Percentiles rank a stretch among this genome's conserved stretches.
These are phyloP conservation scores for Drosophila longiperda DNA, from an alignment of 2,888 invertebrate species.

Conservation along the genomic window DNA sequence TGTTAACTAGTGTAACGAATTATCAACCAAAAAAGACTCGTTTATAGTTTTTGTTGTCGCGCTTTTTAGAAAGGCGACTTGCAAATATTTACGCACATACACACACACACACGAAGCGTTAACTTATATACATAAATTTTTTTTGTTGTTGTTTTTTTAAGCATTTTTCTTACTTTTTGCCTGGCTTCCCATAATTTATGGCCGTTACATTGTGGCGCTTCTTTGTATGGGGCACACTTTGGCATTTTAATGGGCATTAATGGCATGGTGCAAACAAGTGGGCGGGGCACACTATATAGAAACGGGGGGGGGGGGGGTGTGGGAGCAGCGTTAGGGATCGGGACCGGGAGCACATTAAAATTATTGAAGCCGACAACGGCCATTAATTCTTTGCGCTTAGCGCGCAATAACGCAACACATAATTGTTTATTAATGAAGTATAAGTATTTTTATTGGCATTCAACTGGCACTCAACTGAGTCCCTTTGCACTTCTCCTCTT, in stretches of 20 bases:
- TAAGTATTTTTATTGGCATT: constrained; percentile 87
- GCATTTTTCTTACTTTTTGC: constrained; percentile 55
- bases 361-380: constrained; percentile 77
- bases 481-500: background rate
- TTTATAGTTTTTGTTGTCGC: constrained; percentile 56
- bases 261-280: constrained; percentile 44
- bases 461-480: constrained; percentile 3
- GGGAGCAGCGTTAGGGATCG: constrained; percentile 5
- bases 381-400: constrained; percentile 79
- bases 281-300: constrained; percentile 1
- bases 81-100: constrained; percentile 43
- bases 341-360: constrained; percentile 65
- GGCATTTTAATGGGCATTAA: constrained; percentile 78
- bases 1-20: constrained; percentile 41
- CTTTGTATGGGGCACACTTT: constrained; percentile 67
- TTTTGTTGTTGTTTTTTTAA: constrained; percentile 29
- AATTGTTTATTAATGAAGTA: constrained; percentile 89
- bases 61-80: constrained; percentile 31
- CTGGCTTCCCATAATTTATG: constrained; percentile 63
- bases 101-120: constrained; percentile 52
- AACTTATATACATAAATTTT: constrained; percentile 40
- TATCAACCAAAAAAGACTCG: constrained; percentile 39
- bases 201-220: constrained; percentile 72
- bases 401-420: constrained; percentile 78
- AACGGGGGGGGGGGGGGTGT: too few relatives aligned